Conservation (phyloP, 2,797 vertebrate species). For the Propithecus perrieri region DNA sequence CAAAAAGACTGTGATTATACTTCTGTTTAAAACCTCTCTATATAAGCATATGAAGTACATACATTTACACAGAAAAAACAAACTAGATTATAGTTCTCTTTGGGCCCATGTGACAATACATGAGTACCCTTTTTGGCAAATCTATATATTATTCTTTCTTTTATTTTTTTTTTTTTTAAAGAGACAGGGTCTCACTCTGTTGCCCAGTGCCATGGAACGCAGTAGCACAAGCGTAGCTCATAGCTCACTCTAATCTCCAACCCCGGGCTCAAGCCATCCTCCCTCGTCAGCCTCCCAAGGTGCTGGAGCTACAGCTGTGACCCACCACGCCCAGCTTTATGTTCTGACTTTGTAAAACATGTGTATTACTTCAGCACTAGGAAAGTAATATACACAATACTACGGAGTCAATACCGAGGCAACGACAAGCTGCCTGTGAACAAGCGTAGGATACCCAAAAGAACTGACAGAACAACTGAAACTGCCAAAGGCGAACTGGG, state of each 20-base stretch:
- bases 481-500: rapidly evolving
- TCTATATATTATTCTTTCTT: not conserved
- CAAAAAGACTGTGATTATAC: not conserved
- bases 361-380: no score
- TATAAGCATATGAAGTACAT: not conserved
- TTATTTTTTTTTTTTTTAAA: not conserved
- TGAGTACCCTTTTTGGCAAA: not conserved
- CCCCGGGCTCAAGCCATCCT: not conserved
- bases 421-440: not conserved
- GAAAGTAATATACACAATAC: no score
- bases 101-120: not conserved
- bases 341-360: not conserved
- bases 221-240: not conserved
- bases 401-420: rapidly evolving
- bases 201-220: not conserved
- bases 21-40: not conserved
- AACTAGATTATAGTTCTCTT: not conserved
- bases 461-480: not conserved
- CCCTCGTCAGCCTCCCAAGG: no score
- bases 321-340: no score
- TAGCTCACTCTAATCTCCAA: not conserved
- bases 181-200: not conserved
- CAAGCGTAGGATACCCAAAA: rapidly evolving
- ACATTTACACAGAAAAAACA: not conserved
- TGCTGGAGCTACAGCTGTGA: no score